Percentiles rank a stretch among this genome's conserved stretches.
Evolutionary conservation across 1,140 invertebrate species (phyloP).

Genomic region (Littorina saxatilis): DNA sequence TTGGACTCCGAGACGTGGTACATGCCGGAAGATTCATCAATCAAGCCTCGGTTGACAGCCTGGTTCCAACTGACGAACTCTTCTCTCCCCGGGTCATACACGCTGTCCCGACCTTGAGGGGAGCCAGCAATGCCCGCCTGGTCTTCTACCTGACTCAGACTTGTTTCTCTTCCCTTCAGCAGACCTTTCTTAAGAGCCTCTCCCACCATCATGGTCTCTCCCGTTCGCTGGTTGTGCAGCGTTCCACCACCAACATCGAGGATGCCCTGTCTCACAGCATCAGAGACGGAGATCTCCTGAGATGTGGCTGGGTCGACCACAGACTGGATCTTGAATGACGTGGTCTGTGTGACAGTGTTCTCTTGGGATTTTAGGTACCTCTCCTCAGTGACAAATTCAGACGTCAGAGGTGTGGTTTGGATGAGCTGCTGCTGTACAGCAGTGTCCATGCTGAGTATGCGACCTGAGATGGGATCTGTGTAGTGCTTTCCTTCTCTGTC

Average conservation of each 20-base stretch:
- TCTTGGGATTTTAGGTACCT: conserved; percentile 47
- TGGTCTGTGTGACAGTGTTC: conserved; percentile 57
- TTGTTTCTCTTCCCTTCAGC: conserved; percentile 77
- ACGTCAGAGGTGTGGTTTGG: conserved; percentile 56
- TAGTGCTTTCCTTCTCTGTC: conserved; percentile 79
- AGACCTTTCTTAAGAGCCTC: conserved; percentile 87
- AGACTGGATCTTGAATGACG: conserved; percentile 59
- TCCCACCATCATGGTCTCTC: conserved; percentile 81
- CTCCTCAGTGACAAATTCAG: conserved; percentile 51
- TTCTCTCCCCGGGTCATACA: conserved; percentile 80
- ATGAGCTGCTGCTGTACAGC: conserved; percentile 77
- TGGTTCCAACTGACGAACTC: conserved; percentile 81
- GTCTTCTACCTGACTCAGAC: conserved; percentile 12
- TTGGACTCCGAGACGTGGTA: conserved; percentile 84
- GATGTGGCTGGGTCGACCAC: conserved; percentile 77
- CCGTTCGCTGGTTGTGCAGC: conserved; percentile 82
- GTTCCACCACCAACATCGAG: conserved; percentile 61
- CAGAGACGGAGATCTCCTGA: conserved; percentile 86
- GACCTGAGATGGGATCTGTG: conserved; percentile 82
- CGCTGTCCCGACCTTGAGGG: conserved; percentile 49
- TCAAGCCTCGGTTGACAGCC: conserved; percentile 84
- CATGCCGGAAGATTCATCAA: conserved; percentile 87
- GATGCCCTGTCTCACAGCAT: conserved; percentile 85
- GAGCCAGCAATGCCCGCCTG: not conserved
- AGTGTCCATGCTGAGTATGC: conserved; percentile 83